Evolutionary conservation across 2,888 invertebrate genomes (phyloP).

Genomic region (Pyrrhosoma nymphula): DNA sequence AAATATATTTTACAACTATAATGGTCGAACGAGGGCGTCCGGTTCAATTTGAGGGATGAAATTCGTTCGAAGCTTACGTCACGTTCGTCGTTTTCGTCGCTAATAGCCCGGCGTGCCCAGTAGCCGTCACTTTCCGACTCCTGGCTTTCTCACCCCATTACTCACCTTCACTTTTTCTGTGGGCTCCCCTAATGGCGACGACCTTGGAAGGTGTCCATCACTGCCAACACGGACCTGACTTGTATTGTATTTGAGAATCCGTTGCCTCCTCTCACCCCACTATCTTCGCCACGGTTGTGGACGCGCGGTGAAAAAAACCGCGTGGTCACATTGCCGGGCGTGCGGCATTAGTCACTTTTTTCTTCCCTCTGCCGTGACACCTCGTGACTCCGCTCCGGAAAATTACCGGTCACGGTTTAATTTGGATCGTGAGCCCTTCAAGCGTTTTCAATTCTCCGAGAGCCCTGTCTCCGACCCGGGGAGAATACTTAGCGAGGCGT

Average conservation of each 20-base stretch:
- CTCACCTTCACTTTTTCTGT: no score
- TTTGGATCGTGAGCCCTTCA: not conserved
- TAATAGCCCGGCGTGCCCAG: no score
- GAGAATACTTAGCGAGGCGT: not conserved
- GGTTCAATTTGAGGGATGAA: no score
- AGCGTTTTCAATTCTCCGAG: not conserved
- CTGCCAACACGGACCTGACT: not conserved
- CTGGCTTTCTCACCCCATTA: no score
- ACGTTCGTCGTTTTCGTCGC: no score
- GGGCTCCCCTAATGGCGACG: no score
- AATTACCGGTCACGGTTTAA: slow-evolving; percentile 22
- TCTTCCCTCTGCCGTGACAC: not conserved
- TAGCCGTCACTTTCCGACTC: no score
- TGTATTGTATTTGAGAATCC: no score
- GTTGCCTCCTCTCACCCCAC: not conserved
- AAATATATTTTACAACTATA: no score
- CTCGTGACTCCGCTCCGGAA: slow-evolving; percentile 20
- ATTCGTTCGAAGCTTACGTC: no score
- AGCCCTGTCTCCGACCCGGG: not conserved
- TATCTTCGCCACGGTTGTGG: not conserved
- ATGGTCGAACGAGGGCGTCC: no score
- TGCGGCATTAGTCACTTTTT: not conserved
- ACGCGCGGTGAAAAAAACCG: not conserved
- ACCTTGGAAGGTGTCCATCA: not conserved
- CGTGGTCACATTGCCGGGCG: not conserved